These are phyloP conservation scores for Drosophila yakuba DNA, from an alignment of 1,140 invertebrate species.

Conservation along the genomic window DNA sequence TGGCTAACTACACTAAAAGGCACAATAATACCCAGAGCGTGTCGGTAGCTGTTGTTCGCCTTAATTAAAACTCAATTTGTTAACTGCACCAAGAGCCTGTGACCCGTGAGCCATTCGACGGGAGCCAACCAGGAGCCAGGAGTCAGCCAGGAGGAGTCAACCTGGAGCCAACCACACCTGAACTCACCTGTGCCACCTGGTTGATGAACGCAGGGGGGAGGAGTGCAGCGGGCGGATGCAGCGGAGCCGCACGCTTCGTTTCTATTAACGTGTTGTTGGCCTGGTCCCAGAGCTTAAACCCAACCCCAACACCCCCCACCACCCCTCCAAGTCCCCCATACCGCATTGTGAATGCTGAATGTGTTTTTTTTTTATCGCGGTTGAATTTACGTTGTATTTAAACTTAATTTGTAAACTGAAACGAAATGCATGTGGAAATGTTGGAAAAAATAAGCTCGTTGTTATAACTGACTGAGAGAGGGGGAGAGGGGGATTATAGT, in stretches of 20 bases:
- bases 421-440: conserved; percentile 73
- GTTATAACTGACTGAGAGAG: conserved; percentile 15
- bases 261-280: conserved; percentile 16
- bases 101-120: conserved; percentile 13
- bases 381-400: conserved; percentile 71
- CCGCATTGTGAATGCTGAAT: conserved; percentile 8
- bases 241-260: conserved; percentile 4
- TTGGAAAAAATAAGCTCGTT: conserved; percentile 65
- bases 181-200: conserved; percentile 2
- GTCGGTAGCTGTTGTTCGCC: conserved; percentile 33
- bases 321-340: not conserved
- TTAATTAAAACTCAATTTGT: conserved; percentile 62
- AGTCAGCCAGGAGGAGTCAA: too few species aligned
- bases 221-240: too few species aligned
- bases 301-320: not conserved
- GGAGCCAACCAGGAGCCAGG: too few species aligned
- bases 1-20: conserved; percentile 41
- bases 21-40: conserved; percentile 49
- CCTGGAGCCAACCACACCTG: not conserved
- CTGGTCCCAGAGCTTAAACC: conserved; percentile 4
- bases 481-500: too few species aligned
- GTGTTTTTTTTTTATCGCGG: conserved; percentile 78
- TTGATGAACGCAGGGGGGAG: not conserved
- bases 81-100: conserved; percentile 28
- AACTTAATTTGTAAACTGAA: conserved; percentile 72